Evolutionary conservation across 1,140 invertebrate genomes (phyloP).

Genomic region (Hesperophylax magnus): DNA sequence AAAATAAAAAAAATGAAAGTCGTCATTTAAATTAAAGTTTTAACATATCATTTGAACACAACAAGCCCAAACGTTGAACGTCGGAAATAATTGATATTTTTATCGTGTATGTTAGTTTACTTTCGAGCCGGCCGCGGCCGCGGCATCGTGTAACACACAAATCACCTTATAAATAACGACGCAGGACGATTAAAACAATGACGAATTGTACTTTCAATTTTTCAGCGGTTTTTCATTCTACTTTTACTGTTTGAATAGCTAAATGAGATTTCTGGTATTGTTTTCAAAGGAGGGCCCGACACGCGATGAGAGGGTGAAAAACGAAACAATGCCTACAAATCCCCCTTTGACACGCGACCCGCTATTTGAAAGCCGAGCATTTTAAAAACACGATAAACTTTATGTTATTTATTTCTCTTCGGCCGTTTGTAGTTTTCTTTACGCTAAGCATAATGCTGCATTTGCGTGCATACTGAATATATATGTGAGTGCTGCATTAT

Average conservation of each 20-base stretch:
- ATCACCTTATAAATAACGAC: not conserved
- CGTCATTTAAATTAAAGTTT: too few species aligned
- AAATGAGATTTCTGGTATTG: slow-evolving; percentile 43
- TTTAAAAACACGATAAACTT: slow-evolving; percentile 7
- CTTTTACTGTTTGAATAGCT: slow-evolving; percentile 36
- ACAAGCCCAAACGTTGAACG: too few species aligned
- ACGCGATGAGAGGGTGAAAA: slow-evolving; percentile 25
- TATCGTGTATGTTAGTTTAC: too few species aligned
- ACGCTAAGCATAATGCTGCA: not conserved
- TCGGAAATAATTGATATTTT: too few species aligned
- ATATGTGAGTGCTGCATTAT: not conserved
- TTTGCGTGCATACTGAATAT: not conserved
- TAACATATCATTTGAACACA: too few species aligned
- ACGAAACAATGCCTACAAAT: slow-evolving; percentile 10
- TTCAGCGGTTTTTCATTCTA: not conserved
- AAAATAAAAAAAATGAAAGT: too few species aligned
- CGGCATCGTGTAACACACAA: too few species aligned
- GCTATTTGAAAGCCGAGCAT: not conserved
- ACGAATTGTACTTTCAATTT: not conserved
- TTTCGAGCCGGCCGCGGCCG: too few species aligned
- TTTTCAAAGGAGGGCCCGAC: slow-evolving; percentile 23
- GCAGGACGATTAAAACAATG: not conserved
- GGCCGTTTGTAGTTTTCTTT: not conserved
- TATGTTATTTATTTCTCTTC: slow-evolving; percentile 9
- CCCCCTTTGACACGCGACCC: slow-evolving; percentile 34